These are phyloP conservation scores for Semnornis frantzii DNA, from an alignment of 2,113 vertebrate genomes.

Conservation along the genomic window DNA sequence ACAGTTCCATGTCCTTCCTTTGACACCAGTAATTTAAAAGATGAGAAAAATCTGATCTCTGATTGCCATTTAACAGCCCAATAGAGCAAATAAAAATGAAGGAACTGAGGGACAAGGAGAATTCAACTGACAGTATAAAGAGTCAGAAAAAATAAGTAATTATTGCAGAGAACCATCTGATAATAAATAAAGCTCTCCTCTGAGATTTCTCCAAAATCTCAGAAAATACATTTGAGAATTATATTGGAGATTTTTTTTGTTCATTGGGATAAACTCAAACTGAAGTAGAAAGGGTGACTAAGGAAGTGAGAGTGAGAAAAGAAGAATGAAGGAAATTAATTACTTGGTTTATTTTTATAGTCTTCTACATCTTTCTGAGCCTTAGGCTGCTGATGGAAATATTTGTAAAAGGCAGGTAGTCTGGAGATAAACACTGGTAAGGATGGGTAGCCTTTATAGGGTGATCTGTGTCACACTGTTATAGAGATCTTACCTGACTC, in stretches of 20 bases:
- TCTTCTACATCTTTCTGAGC: neutral
- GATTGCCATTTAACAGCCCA: neutral
- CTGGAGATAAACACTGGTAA: neutral
- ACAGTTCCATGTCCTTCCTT: no score
- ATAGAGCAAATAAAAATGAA: neutral
- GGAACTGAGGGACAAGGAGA: neutral
- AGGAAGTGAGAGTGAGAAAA: neutral
- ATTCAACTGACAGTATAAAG: neutral
- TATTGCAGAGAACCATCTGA: neutral
- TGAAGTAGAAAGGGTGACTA: neutral
- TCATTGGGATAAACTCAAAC: neutral
- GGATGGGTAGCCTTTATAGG: neutral
- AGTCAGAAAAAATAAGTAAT: neutral
- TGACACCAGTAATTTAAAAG: neutral
- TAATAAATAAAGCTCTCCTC: neutral
- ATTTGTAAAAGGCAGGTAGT: neutral
- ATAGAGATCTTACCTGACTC: neutral
- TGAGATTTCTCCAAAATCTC: no score
- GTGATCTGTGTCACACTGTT: neutral
- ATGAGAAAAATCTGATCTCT: neutral
- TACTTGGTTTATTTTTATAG: neutral
- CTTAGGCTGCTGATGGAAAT: neutral
- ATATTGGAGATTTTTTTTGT: neutral
- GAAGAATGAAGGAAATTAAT: neutral
- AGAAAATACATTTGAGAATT: neutral